A percentile compares a stretch with the other conserved stretches of the same genome.
Conservation (phyloP, 2,113 vertebrate genomes). For the Tiliqua scincoides region DNA sequence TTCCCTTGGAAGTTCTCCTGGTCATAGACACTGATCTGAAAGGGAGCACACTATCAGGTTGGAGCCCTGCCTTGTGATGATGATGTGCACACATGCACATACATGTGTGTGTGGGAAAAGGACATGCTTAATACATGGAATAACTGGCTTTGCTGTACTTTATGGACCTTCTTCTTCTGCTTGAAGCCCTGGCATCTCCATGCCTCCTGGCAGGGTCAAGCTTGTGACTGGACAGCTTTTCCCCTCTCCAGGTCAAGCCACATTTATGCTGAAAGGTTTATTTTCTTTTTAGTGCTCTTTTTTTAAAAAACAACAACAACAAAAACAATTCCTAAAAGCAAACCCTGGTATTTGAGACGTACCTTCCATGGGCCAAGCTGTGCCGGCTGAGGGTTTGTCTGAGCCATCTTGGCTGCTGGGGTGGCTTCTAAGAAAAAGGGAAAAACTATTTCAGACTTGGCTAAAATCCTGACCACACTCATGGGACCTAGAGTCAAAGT, state of each 20-base stretch:
- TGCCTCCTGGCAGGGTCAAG: background rate
- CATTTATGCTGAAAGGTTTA: background rate
- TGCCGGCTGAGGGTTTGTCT: slow-evolving; percentile 87
- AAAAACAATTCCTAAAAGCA: fast-evolving
- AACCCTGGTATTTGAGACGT: slow-evolving; percentile 26
- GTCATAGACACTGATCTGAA: slow-evolving; percentile 93
- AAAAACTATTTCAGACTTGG: background rate
- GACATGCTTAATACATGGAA: background rate
- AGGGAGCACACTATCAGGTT: slow-evolving; percentile 38
- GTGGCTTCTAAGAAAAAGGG: slow-evolving; percentile 62
- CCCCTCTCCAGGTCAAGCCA: background rate
- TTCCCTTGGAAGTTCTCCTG: slow-evolving; percentile 97
- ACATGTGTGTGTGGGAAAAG: background rate
- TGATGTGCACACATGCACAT: background rate
- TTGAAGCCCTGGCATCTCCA: background rate
- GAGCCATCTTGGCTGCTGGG: slow-evolving; percentile 85
- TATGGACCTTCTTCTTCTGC: background rate
- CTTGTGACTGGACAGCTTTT: background rate
- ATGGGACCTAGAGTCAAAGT: background rate
- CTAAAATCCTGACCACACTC: background rate
- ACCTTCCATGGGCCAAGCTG: slow-evolving; percentile 93
- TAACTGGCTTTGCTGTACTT: background rate
- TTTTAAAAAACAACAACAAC: too few species aligned
- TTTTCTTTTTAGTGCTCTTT: background rate
- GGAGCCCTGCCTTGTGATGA: background rate